Percentiles rank a stretch among this genome's conserved stretches.
phyloP scores from a whole-genome alignment of 1,140 invertebrate species.

The Helicoverpa armigera region DNA sequence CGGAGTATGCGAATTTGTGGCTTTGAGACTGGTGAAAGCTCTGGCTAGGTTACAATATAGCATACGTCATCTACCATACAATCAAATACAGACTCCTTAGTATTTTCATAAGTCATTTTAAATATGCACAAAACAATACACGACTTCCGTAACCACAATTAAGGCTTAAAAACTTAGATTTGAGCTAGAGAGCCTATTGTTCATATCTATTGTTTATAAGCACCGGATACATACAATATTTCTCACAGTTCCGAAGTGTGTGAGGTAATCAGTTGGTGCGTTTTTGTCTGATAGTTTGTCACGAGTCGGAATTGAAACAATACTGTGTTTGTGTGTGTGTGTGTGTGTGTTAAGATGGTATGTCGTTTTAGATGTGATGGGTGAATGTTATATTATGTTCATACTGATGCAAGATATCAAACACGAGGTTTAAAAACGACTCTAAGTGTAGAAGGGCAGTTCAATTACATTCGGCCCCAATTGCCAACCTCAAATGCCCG shows the following conservation, averaged over 20 bases:
- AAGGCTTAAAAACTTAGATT: constrained; percentile 7
- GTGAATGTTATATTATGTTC: background rate
- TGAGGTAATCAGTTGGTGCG: constrained; percentile 8
- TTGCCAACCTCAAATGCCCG: too few relatives aligned
- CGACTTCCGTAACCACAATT: background rate
- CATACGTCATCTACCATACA: too few relatives aligned
- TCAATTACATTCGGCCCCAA: too few relatives aligned
- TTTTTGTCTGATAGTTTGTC: constrained; percentile 15
- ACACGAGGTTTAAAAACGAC: too few relatives aligned
- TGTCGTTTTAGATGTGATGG: background rate
- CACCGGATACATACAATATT: constrained; percentile 23
- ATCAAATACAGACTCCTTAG: background rate
- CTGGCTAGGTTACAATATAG: too few relatives aligned
- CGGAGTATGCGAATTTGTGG: too few relatives aligned
- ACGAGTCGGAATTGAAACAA: constrained; percentile 42
- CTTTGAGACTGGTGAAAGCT: too few relatives aligned
- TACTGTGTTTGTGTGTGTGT: constrained; percentile 8
- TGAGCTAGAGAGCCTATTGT: constrained; percentile 16
- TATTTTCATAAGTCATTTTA: background rate
- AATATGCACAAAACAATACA: background rate
- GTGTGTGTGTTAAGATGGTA: constrained; percentile 11
- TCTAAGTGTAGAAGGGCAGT: too few relatives aligned
- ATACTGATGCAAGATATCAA: background rate
- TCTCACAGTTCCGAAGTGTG: constrained; percentile 45
- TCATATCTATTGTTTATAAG: background rate